Conservation (phyloP, 2,888 invertebrate species). For the Drosophila imparisetae region DNA sequence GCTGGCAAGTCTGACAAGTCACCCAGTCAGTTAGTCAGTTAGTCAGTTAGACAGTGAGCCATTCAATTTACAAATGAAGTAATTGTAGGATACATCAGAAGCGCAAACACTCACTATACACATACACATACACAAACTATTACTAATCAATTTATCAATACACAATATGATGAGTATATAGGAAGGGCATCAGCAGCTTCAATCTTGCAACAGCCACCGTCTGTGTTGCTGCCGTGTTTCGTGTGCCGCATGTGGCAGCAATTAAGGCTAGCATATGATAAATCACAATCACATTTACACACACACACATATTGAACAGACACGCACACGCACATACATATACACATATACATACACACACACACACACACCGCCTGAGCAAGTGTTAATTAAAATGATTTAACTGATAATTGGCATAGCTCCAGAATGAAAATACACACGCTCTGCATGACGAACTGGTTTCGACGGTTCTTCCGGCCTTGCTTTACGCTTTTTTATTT, state of each 20-base stretch:
- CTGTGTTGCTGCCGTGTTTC: slow-evolving; percentile 23
- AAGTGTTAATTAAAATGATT: slow-evolving; percentile 81
- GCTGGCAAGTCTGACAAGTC: slow-evolving; percentile 14
- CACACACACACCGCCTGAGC: slow-evolving; percentile 34
- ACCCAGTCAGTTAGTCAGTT: slow-evolving; percentile 22
- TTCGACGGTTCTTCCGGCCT: slow-evolving; percentile 41
- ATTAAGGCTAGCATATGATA: slow-evolving; percentile 68
- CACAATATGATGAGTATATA: slow-evolving; percentile 23
- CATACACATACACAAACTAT: slow-evolving; percentile 10
- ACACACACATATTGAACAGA: slow-evolving; percentile 25
- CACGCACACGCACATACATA: slow-evolving; percentile 22
- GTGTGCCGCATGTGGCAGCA: slow-evolving; percentile 46
- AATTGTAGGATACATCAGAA: slow-evolving; percentile 68
- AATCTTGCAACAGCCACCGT: slow-evolving; percentile 36
- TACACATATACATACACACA: slow-evolving; percentile 8
- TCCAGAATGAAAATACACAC: slow-evolving; percentile 28
- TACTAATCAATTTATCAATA: slow-evolving; percentile 52
- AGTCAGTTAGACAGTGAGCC: slow-evolving; percentile 34
- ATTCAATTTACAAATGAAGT: slow-evolving; percentile 65
- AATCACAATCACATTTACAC: slow-evolving; percentile 59
- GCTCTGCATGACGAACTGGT: slow-evolving; percentile 46
- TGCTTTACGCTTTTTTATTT: slow-evolving; percentile 40
- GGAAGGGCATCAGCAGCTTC: slow-evolving; percentile 37
- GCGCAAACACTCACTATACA: slow-evolving; percentile 49
- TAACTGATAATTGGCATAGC: slow-evolving; percentile 72